Conservation (phyloP, 1,140 invertebrate genomes). For the Spodoptera litura region DNA sequence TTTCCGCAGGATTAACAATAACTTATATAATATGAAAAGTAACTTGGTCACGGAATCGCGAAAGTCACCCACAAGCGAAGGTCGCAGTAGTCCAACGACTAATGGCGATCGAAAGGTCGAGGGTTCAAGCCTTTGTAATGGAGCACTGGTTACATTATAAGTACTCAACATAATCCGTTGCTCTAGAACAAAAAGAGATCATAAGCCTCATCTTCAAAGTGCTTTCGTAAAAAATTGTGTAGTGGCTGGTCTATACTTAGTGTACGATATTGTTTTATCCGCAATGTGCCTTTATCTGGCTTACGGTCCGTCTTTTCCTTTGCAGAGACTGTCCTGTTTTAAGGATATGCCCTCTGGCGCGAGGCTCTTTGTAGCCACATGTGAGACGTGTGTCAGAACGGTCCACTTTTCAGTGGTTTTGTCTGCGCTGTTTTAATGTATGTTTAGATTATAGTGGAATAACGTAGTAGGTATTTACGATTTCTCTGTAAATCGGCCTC, state of each 20-base stretch:
- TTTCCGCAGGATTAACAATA: background rate
- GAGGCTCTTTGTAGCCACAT: slow-evolving; percentile 11
- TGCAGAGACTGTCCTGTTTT: slow-evolving; percentile 17
- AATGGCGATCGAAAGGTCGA: slow-evolving; percentile 28
- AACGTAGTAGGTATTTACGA: too few species aligned
- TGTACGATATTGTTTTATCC: slow-evolving; percentile 19
- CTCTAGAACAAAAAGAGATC: slow-evolving; percentile 11
- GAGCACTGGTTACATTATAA: background rate
- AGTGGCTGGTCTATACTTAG: background rate
- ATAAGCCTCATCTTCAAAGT: slow-evolving; percentile 11
- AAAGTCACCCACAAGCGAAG: slow-evolving; percentile 30
- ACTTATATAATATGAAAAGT: slow-evolving; percentile 14
- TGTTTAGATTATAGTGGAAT: too few species aligned
- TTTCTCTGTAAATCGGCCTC: too few species aligned
- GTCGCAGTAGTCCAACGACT: slow-evolving; percentile 6
- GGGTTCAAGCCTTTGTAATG: slow-evolving; percentile 16
- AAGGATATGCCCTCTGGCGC: slow-evolving; percentile 13
- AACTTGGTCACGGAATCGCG: slow-evolving; percentile 18
- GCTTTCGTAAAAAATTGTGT: slow-evolving; percentile 10
- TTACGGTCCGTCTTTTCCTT: slow-evolving; percentile 15
- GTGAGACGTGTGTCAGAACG: background rate
- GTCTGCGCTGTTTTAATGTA: background rate
- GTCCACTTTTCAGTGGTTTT: background rate
- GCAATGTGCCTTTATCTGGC: slow-evolving; percentile 19
- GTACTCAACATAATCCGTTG: slow-evolving; percentile 17